Percentiles rank a stretch among this genome's conserved stretches.
These are phyloP conservation scores for Gorsachius magnificus DNA, from an alignment of 2,797 vertebrate species.

Conservation along the genomic window DNA sequence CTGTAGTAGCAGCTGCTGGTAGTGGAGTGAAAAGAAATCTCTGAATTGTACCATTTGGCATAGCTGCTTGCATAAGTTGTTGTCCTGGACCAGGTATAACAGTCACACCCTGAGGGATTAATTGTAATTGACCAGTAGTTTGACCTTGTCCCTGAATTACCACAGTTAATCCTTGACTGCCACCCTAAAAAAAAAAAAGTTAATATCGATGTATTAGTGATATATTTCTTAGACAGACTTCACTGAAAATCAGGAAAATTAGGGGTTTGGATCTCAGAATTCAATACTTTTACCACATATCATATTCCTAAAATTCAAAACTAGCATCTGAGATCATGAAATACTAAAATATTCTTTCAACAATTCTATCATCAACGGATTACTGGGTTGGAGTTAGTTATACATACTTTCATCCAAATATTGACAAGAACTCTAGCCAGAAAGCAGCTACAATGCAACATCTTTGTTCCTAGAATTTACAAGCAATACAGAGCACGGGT, in stretches of 20 bases:
- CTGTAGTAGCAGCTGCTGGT: constrained; percentile 76
- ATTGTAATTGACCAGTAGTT: constrained; percentile 93
- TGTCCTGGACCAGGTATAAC: constrained; percentile 95
- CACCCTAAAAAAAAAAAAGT: constrained; percentile 78
- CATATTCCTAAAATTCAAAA: not conserved
- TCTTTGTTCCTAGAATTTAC: not conserved
- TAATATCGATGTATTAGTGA: not conserved
- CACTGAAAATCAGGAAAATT: not conserved
- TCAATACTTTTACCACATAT: not conserved
- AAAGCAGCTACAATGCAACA: not conserved
- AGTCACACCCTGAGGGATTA: constrained; percentile 94
- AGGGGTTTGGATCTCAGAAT: not conserved
- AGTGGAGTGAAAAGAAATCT: constrained; percentile 94
- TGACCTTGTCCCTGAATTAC: constrained; percentile 98
- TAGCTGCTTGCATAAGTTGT: constrained; percentile 96
- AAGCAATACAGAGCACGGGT: not conserved
- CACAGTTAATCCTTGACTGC: constrained; percentile 93
- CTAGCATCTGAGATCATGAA: not conserved
- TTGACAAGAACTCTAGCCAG: not conserved
- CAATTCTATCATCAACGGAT: not conserved
- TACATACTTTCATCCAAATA: not conserved
- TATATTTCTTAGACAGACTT: not conserved
- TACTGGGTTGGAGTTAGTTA: not conserved
- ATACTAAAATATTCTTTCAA: not conserved
- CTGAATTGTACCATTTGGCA: constrained; percentile 95